These are phyloP conservation scores for Achlya flavicornis DNA, from an alignment of 2,888 invertebrate species.

Conservation along the genomic window DNA sequence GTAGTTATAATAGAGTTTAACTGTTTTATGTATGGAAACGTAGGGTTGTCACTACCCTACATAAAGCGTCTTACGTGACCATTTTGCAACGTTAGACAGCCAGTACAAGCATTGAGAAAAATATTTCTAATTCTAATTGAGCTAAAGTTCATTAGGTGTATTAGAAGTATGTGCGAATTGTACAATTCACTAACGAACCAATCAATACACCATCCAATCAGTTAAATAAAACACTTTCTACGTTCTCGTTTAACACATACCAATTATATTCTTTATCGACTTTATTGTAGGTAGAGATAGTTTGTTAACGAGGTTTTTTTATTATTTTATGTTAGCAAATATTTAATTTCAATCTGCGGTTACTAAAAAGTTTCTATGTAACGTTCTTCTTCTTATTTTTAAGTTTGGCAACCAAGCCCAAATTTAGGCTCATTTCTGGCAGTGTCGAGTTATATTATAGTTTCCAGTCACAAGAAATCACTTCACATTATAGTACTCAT, in stretches of 20 bases:
- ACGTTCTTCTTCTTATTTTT: too few species aligned
- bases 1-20: neutral
- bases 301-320: neutral
- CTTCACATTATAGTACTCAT: too few species aligned
- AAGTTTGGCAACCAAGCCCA: too few species aligned
- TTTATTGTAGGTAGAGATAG: neutral
- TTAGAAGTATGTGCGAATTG: slow-evolving; percentile 4
- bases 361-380: neutral
- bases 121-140: neutral
- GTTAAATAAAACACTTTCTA: slow-evolving; percentile 8
- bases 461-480: too few species aligned
- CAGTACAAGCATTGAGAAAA: neutral
- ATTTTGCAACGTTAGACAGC: neutral
- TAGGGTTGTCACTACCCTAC: neutral
- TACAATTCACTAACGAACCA: slow-evolving; percentile 7
- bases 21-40: neutral
- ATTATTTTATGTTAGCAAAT: too few species aligned
- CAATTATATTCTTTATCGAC: neutral
- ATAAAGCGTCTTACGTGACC: neutral
- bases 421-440: too few species aligned
- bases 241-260: slow-evolving; percentile 7
- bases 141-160: neutral
- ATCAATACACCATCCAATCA: slow-evolving; percentile 3
- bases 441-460: too few species aligned
- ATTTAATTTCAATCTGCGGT: too few species aligned